Evolutionary conservation across 53 echinoderm and acorn worm genomes (phyloP).

Genomic region (Holothuria scabra): DNA sequence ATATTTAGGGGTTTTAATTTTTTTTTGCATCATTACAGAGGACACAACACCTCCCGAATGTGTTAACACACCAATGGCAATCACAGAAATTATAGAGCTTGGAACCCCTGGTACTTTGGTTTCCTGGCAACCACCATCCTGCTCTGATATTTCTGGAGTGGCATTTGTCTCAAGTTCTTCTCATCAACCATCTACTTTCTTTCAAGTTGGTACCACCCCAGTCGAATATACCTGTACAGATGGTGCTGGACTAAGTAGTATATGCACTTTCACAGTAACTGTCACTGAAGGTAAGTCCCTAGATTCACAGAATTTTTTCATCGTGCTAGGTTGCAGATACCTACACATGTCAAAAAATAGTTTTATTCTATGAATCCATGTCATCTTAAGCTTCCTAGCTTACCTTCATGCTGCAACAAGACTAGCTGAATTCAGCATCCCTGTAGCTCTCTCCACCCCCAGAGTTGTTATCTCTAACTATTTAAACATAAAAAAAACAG

Average conservation of each 20-base stretch:
- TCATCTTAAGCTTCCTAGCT: too few species aligned
- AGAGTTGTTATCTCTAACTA: too few species aligned
- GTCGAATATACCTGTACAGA: conserved; percentile 61
- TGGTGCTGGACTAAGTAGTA: conserved; percentile 10
- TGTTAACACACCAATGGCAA: background rate
- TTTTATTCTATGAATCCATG: too few species aligned
- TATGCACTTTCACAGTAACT: background rate
- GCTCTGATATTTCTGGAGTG: conserved; percentile 3
- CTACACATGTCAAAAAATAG: too few species aligned
- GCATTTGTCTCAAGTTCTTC: background rate
- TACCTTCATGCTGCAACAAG: too few species aligned
- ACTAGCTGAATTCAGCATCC: too few species aligned
- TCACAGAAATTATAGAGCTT: background rate
- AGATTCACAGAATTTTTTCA: too few species aligned
- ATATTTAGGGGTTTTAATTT: too few species aligned
- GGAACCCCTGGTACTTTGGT: background rate
- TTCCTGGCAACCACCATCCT: background rate
- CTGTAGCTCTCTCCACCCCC: too few species aligned
- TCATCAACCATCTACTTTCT: conserved; percentile 36
- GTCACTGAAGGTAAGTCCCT: background rate
- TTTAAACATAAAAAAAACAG: too few species aligned
- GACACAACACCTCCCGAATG: conserved; percentile 35
- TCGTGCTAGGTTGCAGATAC: too few species aligned
- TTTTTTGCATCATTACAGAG: background rate
- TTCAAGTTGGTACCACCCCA: conserved; percentile 38